A percentile compares a stretch with the other conserved stretches of the same genome.
Evolutionary conservation across 2,797 vertebrate species (phyloP).

Genomic region (Furcifer pardalis): DNA sequence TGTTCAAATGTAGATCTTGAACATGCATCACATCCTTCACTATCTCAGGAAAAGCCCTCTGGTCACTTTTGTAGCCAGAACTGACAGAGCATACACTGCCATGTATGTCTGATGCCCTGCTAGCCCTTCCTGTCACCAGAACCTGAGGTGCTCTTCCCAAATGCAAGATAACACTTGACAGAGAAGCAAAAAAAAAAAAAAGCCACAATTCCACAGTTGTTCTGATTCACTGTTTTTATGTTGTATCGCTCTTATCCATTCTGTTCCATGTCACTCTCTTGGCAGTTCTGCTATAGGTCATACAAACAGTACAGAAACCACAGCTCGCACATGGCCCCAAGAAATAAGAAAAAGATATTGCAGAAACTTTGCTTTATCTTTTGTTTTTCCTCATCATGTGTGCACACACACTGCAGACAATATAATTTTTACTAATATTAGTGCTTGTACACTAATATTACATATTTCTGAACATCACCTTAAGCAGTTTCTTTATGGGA

Average conservation of each 20-base stretch:
- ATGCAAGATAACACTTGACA: conserved; percentile 56
- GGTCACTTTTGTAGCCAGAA: neutral
- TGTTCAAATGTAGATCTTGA: conserved; percentile 39
- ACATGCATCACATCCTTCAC: conserved; percentile 9
- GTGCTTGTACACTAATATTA: neutral
- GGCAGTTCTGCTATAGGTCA: conserved; percentile 61
- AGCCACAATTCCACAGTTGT: conserved; percentile 57
- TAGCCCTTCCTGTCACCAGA: conserved; percentile 47
- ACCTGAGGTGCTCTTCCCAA: conserved; percentile 42
- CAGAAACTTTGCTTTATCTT: too few relatives aligned
- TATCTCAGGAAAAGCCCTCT: conserved; percentile 30
- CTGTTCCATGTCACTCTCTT: conserved; percentile 58
- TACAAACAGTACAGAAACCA: conserved; percentile 42
- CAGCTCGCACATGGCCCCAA: conserved; percentile 38
- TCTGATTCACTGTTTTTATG: conserved; percentile 67
- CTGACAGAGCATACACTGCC: conserved; percentile 1
- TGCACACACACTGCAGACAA: neutral
- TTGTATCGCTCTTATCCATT: conserved; percentile 60
- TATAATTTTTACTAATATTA: conserved; percentile 19
- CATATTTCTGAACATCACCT: neutral
- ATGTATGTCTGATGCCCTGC: conserved; percentile 41
- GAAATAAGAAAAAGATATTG: neutral
- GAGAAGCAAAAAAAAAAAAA: conserved; percentile 60
- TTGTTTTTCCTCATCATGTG: neutral
- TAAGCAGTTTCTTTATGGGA: neutral